Base-by-base conservation (phyloP, 2,888 invertebrate species). In the Sphaeridia pumilis region DNA sequence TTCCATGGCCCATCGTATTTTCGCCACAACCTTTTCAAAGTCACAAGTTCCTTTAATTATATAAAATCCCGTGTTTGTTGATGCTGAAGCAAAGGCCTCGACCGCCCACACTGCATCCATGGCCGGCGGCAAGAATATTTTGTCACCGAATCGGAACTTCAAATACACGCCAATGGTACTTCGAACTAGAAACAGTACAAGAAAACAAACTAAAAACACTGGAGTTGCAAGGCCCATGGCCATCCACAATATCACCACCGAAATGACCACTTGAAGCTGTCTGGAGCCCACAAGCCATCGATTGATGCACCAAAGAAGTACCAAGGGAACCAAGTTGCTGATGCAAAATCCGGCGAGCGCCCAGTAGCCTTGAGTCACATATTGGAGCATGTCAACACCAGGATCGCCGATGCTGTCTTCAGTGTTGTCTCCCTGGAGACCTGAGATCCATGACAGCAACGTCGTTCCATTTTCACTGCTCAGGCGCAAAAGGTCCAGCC, bases 51-150 rank as follows among this genome's bases (percentile, higher is more conserved):
- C 64, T 41, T 58, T 41, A 17, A 64, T 51, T 17, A 64, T 53
- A 49, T 60, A 61, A 10, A 64, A 28, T 27, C 58, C 59, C n/a
- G 56, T 55, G 26, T 51, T 54, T 1, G 58, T 43, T 7, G 60
- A 60, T 4, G 57, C 48, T 3, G 55, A 55, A 3, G 51, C 58
- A n/a, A 46, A 53, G 14, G 46, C 44, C 41, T 64, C 64, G 51
- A 52, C 57, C 4, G 51, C 58, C 64, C 64, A 64, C 25, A 60
- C 58, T 3, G 58, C 47, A 42, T 64, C 64, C 42, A 56, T 49
- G 17, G 56, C 52, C 34, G 52, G 35, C 14, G 49, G 42, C 21
- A 56, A 25, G 20, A 56, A 53, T 5, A 49, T 42, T 21, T 10
- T 31, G 3, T 27, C 45, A 22, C 35, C 25, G 21, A 45, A 46